phyloP scores from a whole-genome alignment of 2,888 invertebrate species.

The Drosophila nigricruria region DNA sequence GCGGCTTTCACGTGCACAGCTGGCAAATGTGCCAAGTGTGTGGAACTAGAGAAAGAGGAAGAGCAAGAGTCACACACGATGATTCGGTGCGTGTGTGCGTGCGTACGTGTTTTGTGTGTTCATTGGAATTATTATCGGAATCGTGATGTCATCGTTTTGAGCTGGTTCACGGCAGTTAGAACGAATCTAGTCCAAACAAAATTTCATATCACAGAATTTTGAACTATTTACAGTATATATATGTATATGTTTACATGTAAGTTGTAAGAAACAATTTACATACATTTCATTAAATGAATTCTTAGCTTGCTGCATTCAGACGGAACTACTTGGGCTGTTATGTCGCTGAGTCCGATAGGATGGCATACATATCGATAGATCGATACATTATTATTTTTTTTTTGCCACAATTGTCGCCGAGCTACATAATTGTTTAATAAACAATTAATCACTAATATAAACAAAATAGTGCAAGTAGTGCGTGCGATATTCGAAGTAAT shows the following conservation, averaged over 20 bases:
- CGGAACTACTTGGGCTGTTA: constrained; percentile 9
- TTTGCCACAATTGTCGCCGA: constrained; percentile 55
- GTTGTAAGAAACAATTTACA: not conserved
- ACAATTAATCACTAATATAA: constrained; percentile 79
- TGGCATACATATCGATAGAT: constrained; percentile 43
- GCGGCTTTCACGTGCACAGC: constrained; percentile 76
- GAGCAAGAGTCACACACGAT: constrained; percentile 39
- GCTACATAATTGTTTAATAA: constrained; percentile 79
- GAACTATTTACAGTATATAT: not conserved
- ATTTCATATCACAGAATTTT: not conserved
- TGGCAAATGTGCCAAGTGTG: constrained; percentile 64
- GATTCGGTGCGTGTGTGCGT: constrained; percentile 1
- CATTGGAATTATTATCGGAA: constrained; percentile 40
- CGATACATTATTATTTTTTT: constrained; percentile 48
- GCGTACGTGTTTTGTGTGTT: constrained; percentile 1
- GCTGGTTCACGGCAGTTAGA: constrained; percentile 29
- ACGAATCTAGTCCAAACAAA: not conserved
- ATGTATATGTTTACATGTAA: not conserved
- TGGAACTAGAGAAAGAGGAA: constrained; percentile 37
- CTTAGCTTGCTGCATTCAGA: not conserved
- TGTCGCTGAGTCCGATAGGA: constrained; percentile 18
- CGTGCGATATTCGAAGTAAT: constrained; percentile 36
- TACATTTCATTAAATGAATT: not conserved
- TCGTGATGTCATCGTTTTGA: constrained; percentile 53
- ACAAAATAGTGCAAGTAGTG: constrained; percentile 68